Evolutionary conservation across 2,888 invertebrate species (phyloP), one percentile per base, ranked within the genome.

Genomic region (Physocephala rufipes): DNA sequence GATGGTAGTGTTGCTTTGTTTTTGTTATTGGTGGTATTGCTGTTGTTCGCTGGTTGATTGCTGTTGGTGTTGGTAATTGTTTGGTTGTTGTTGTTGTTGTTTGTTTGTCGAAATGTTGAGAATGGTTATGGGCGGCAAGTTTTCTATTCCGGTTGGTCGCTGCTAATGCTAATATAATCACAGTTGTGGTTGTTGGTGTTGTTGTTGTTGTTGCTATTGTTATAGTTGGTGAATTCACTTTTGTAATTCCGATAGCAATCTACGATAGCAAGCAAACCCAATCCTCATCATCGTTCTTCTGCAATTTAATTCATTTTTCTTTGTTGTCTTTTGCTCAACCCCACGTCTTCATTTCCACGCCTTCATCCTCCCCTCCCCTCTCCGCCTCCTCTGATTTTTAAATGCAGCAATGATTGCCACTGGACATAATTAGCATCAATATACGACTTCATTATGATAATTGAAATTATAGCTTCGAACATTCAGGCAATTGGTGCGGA

Each of bases 371-470:
- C 5, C 21, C n/a, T 28, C 28, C 15, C 7, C 28, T 16, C 12
- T 58, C 26, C 2, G 26, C 15, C n/a, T 51, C 19, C 19, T 65
- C 19, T n/a, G 13, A 28, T 16, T 65, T 26, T 58, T 67, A 45
- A 43, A 67, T 45, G 43, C 43, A 26, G 2, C 55, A 67, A 67
- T 58, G 58, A 67, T 58, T 55, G 67, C 58, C 67, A 67, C 58
- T 45, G 67, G 67, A 67, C 67, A 67, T 67, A 58, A 67, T 67
- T 67, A 67, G 58, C 58, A 67, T 45, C 67, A 67, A 67, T 45
- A 43, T 58, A 67, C 45, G 58, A 67, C 67, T 67, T 67, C 43
- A 67, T 58, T 58, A 58, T 45, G 55, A 43, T 45, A 67, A 67
- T 67, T 67, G 67, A 24, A 58, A 45, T 67, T 58, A 58, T 47